phyloP scores from a whole-genome alignment of 1,140 invertebrate species.

The Samia ricini region DNA sequence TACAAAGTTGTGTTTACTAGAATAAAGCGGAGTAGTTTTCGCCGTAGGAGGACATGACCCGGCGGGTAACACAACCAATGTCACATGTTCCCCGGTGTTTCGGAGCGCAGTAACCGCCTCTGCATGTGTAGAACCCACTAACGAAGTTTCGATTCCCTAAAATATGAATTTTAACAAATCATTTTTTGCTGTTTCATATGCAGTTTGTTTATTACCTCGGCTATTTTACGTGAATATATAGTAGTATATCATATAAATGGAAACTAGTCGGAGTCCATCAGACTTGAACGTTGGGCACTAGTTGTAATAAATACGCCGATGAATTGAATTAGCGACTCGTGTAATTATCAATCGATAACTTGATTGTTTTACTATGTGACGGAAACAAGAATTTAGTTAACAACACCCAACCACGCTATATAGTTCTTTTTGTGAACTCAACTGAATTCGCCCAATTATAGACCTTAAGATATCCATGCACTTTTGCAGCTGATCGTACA shows the following conservation, averaged over 20 bases:
- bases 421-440: no score
- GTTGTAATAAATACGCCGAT: no score
- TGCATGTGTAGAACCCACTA: conserved; percentile 98
- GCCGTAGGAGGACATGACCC: conserved; percentile 59
- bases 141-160: conserved; percentile 90
- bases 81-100: conserved; percentile 94
- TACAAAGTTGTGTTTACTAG: conserved; percentile 43
- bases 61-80: conserved; percentile 84
- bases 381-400: no score
- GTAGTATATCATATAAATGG: neutral
- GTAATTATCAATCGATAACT: no score
- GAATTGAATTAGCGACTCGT: no score
- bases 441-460: no score
- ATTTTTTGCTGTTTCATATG: neutral
- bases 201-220: neutral
- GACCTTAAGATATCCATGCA: no score
- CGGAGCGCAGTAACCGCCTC: conserved; percentile 97
- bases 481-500: no score
- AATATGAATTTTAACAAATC: conserved; percentile 30
- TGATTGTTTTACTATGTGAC: no score
- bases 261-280: neutral
- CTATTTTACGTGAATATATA: no score
- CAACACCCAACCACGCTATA: no score
- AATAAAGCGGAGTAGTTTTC: conserved; percentile 54
- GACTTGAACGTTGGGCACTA: no score